Evolutionary conservation across 2,888 invertebrate genomes (phyloP).

Genomic region (Sylvicola fuscatus): DNA sequence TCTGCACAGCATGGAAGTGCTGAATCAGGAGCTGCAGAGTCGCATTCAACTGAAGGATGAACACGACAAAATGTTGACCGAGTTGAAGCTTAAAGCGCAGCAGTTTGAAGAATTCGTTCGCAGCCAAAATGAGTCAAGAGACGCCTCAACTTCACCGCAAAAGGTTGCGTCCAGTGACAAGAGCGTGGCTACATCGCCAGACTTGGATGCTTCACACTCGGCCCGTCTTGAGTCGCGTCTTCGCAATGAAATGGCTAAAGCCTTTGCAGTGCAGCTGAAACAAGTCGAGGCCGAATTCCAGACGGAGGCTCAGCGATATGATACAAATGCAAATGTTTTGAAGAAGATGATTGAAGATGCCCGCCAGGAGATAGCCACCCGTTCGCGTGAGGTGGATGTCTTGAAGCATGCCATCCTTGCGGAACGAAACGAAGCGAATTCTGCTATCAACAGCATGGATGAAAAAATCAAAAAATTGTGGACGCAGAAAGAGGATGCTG

Average conservation of each 20-base stretch:
- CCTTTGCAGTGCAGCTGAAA: slow-evolving; percentile 39
- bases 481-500: slow-evolving; percentile 13
- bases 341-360: slow-evolving; percentile 16
- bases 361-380: slow-evolving; percentile 14
- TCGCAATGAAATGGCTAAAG: slow-evolving; percentile 44
- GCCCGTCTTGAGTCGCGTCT: slow-evolving; percentile 18
- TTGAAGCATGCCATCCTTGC: slow-evolving; percentile 21
- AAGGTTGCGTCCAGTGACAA: slow-evolving; percentile 9
- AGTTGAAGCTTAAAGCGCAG: slow-evolving; percentile 37
- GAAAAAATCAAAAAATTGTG: slow-evolving; percentile 11
- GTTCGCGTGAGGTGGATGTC: slow-evolving; percentile 19
- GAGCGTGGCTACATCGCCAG: slow-evolving; percentile 20
- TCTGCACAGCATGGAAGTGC: slow-evolving; percentile 17
- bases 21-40: slow-evolving; percentile 17
- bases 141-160: background rate
- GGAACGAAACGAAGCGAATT: slow-evolving; percentile 19
- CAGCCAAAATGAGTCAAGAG: background rate
- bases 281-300: slow-evolving; percentile 29
- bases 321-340: slow-evolving; percentile 13
- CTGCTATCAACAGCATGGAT: too few species aligned
- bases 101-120: slow-evolving; percentile 29
- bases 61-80: slow-evolving; percentile 35
- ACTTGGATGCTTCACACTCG: slow-evolving; percentile 18
- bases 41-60: slow-evolving; percentile 27
- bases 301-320: slow-evolving; percentile 22